Percentiles rank a stretch among this genome's conserved stretches.
These are phyloP conservation scores for Ostrea denselamellosa DNA, from an alignment of 1,140 invertebrate genomes.

Conservation along the genomic window DNA sequence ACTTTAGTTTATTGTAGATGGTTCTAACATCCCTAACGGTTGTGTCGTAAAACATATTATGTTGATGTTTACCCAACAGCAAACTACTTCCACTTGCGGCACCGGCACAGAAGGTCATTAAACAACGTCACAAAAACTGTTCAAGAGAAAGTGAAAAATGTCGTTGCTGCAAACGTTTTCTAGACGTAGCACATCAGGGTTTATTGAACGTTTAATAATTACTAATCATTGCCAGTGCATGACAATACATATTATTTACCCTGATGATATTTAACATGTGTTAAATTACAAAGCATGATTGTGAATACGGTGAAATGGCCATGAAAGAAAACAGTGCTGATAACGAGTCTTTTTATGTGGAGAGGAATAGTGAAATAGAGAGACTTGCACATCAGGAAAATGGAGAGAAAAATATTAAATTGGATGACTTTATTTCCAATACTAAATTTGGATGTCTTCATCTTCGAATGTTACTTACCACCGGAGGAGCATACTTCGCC, in stretches of 20 bases:
- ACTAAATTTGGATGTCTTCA: constrained; percentile 72
- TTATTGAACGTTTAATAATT: neutral
- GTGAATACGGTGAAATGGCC: neutral
- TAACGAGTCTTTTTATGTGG: neutral
- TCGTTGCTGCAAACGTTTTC: neutral
- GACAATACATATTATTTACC: neutral
- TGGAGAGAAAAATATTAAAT: constrained; percentile 41
- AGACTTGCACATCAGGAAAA: neutral
- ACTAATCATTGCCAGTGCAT: neutral
- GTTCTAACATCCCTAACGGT: no score
- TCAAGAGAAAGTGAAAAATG: neutral
- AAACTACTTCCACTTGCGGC: no score
- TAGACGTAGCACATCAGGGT: neutral
- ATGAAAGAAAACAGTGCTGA: neutral
- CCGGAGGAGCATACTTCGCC: constrained; percentile 74
- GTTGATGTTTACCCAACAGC: no score
- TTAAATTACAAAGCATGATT: neutral
- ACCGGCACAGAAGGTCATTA: no score
- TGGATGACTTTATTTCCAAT: constrained; percentile 70
- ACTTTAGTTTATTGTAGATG: no score
- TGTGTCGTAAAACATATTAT: no score
- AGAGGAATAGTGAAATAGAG: neutral
- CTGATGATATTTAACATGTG: neutral
- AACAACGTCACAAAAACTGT: no score
- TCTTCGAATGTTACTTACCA: constrained; percentile 66